These are phyloP conservation scores for Brotula barbata DNA, from an alignment of 2,797 vertebrate genomes.

Conservation along the genomic window DNA sequence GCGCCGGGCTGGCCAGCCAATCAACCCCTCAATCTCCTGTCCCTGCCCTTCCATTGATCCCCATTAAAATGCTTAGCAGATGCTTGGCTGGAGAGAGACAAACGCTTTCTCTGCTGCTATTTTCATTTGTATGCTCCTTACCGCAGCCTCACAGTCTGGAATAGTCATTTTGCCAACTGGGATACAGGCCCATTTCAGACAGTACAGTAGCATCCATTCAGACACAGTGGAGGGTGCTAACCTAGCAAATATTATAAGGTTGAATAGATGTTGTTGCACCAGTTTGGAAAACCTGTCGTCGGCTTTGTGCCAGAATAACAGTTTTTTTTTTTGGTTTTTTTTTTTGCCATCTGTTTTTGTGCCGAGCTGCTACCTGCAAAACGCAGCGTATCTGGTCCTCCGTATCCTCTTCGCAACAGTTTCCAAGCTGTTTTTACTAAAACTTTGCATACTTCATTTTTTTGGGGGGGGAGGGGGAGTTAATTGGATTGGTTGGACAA, in stretches of 20 bases:
- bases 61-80: slow-evolving; percentile 82
- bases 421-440: no score
- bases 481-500: no score
- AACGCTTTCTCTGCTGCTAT: slow-evolving; percentile 57
- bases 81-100: slow-evolving; percentile 70
- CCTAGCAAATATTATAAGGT: slow-evolving; percentile 20
- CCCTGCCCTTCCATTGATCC: slow-evolving; percentile 78
- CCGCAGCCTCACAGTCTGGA: slow-evolving; percentile 61
- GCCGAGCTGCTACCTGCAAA: slow-evolving; percentile 33
- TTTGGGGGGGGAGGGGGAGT: no score
- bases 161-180: slow-evolving; percentile 71
- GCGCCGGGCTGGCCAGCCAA: slow-evolving; percentile 71
- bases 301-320: slow-evolving; percentile 13
- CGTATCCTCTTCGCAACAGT: background rate
- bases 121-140: slow-evolving; percentile 66
- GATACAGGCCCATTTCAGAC: slow-evolving; percentile 55
- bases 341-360: slow-evolving; percentile 29
- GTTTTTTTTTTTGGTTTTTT: no score
- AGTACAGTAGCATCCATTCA: slow-evolving; percentile 71
- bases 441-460: no score
- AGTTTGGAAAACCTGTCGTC: slow-evolving; percentile 19
- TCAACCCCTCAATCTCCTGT: slow-evolving; percentile 76
- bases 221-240: slow-evolving; percentile 15
- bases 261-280: slow-evolving; percentile 24
- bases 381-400: background rate